These are phyloP conservation scores for Otolemur crassicaudatus DNA, from an alignment of 2,797 vertebrate genomes.

Conservation along the genomic window DNA sequence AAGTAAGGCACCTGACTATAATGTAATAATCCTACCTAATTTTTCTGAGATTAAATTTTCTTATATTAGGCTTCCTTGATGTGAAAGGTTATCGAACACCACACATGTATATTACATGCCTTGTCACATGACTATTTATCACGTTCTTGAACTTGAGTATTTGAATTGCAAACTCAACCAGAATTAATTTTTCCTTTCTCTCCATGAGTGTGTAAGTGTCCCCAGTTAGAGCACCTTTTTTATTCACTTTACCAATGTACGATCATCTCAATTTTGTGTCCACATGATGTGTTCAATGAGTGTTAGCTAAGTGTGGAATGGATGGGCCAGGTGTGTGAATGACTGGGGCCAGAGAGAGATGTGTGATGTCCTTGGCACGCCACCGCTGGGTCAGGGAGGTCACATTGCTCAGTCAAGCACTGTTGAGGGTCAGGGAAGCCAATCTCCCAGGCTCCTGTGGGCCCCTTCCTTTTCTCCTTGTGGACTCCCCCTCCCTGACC, in stretches of 20 bases:
- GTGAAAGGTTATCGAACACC: not conserved
- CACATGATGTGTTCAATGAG: not conserved
- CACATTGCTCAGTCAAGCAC: rapidly evolving
- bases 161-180: not conserved
- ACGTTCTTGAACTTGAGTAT: not conserved
- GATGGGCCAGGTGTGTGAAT: not conserved
- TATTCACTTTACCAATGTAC: not conserved
- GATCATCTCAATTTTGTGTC: not conserved
- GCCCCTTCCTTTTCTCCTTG: not conserved
- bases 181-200: not conserved
- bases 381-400: too few species aligned
- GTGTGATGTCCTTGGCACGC: not conserved
- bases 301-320: not conserved
- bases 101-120: not conserved
- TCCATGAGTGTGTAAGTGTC: not conserved
- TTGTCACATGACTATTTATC: not conserved
- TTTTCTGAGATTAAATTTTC: conserved; percentile 9
- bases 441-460: not conserved
- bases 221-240: not conserved
- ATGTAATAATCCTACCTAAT: not conserved
- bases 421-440: rapidly evolving
- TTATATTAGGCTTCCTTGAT: not conserved
- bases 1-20: not conserved
- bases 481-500: not conserved
- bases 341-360: not conserved